phyloP scores from a whole-genome alignment of 2,797 vertebrate genomes.

The Rhinella marina region DNA sequence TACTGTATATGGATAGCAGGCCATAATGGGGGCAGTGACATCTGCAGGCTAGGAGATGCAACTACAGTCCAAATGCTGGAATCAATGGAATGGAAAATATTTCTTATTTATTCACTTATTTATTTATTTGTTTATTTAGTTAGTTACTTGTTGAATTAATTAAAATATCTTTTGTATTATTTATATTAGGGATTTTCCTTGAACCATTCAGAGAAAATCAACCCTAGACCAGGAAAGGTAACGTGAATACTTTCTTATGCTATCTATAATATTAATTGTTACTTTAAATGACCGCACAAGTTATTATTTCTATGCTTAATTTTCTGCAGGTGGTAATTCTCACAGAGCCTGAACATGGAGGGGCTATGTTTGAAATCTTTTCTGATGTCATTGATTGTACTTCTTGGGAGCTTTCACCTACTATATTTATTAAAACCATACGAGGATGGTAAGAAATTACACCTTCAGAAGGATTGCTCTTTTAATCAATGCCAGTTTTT shows the following conservation, averaged over 20 bases:
- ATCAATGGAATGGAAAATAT: neutral
- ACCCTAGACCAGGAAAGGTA: constrained; percentile 97
- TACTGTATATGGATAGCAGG: neutral
- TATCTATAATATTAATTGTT: neutral
- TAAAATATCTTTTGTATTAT: neutral
- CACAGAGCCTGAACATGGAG: constrained; percentile 75
- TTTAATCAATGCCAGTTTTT: neutral
- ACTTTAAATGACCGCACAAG: neutral
- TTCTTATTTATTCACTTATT: too few species aligned
- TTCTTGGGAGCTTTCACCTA: constrained; percentile 81
- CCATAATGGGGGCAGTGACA: neutral
- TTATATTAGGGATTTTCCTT: constrained; percentile 70
- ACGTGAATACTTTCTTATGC: constrained; percentile 21
- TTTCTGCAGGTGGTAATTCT: constrained; percentile 84
- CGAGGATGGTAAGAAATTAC: constrained; percentile 88
- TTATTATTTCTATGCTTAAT: constrained; percentile 30
- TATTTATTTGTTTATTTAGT: too few species aligned
- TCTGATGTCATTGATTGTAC: constrained; percentile 84
- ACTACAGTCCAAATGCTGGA: neutral
- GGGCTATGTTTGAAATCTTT: constrained; percentile 80
- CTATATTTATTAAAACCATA: constrained; percentile 84
- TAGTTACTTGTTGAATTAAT: neutral
- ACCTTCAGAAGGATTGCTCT: neutral
- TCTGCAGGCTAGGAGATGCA: neutral
- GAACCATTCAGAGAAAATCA: constrained; percentile 76